Evolutionary conservation across 2,113 vertebrate genomes (phyloP).

Genomic region (Oreochromis niloticus): DNA sequence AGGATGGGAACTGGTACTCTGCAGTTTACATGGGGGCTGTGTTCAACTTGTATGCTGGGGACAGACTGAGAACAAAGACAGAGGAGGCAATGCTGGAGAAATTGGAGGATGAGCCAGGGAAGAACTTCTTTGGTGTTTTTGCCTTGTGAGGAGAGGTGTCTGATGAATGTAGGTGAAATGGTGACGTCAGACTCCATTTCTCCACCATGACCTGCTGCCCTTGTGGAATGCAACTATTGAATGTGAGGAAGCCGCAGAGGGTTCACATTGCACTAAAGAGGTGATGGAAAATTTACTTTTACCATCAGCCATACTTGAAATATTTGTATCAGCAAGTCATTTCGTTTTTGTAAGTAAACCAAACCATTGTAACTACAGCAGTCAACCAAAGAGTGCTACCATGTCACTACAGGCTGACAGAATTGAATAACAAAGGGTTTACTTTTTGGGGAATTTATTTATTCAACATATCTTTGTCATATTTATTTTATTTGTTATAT

Average conservation of each 20-base stretch:
- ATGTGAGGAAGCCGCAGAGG: not conserved
- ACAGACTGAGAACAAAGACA: slow-evolving; percentile 49
- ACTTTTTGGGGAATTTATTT: not conserved
- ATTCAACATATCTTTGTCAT: not conserved
- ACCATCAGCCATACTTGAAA: not conserved
- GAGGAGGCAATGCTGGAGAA: not conserved
- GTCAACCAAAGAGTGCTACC: not conserved
- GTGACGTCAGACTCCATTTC: not conserved
- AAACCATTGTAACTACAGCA: not conserved
- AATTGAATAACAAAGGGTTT: not conserved
- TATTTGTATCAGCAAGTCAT: not conserved
- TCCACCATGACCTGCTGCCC: not conserved
- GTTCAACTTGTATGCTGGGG: slow-evolving; percentile 50
- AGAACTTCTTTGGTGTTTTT: slow-evolving; percentile 73
- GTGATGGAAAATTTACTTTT: not conserved
- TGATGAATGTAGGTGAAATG: not conserved
- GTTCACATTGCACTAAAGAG: not conserved
- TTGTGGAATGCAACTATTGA: not conserved
- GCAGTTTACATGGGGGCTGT: slow-evolving; percentile 69
- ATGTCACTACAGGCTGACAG: slow-evolving; percentile 9
- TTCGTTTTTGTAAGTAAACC: not conserved
- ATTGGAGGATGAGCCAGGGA: slow-evolving; percentile 24
- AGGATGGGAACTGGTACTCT: slow-evolving; percentile 22
- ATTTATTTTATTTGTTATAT: slow-evolving; percentile 12
- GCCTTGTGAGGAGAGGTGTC: slow-evolving; percentile 43